Evolutionary conservation across 2,797 vertebrate species (phyloP), one percentile per base, ranked within the genome.

Genomic region (Oreonectes daqikongensis): DNA sequence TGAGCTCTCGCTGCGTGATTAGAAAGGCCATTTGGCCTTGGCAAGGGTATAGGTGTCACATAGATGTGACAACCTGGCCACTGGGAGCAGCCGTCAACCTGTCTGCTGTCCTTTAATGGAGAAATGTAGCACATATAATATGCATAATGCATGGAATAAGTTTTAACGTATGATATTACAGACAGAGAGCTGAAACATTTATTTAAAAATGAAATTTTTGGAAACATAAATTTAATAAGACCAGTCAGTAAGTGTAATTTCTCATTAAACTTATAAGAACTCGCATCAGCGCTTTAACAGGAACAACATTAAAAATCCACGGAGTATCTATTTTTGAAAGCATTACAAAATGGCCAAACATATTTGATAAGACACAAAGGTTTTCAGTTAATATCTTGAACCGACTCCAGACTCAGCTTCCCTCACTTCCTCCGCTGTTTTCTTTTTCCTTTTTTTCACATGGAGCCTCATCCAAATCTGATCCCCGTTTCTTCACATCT

Each of bases 321-420:
- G 1, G 35, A 57, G 40, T 28, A 69, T 66, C 46, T 55, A 28
- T 55, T 70, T 69, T 74, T 30, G 26, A 79, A 77, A 79, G 53
- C 55, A 63, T 17, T 57, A 22, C n/a, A 78, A 84, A 72, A 48
- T 18, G 24, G 32, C 75, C 69, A 66, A 60, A 30, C 53, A 69
- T 60, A 70, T 61, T 78, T 78, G 63, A 78, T 69, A 68, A 72
- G 69, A 38, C 66, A 42, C 60, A 69, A 59, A 75, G 79, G 66
- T 52, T 84, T 75, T 57, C 61, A 68, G 78, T 78, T 84, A 83
- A 82, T 79, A 74, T 77, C 61, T 83, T 85, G 84, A 84, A 84
- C 28, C 10, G 26, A 44, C 64, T 86, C 82, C 85, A 85, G 80
- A 77, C 67, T 83, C 26, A 24, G 61, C 78, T 68, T 76, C 71